These are phyloP conservation scores for Pardosa pseudoannulata DNA, from an alignment of 2,888 invertebrate genomes.

Conservation along the genomic window DNA sequence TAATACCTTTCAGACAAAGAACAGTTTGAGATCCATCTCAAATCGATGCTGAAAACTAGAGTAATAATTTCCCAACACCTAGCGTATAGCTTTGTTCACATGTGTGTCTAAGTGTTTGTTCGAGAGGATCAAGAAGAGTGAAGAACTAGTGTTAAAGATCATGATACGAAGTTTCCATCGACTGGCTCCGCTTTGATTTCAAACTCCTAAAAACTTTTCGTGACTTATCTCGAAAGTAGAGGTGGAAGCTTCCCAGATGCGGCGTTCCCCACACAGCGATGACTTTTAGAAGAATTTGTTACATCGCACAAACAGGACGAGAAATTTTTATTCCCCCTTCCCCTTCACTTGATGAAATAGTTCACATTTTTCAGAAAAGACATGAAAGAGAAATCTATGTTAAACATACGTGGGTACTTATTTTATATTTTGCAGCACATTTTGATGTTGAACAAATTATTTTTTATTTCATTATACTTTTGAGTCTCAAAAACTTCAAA, in stretches of 20 bases:
- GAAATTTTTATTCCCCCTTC: background rate
- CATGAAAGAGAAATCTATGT: too few relatives aligned
- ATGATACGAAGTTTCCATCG: constrained; percentile 8
- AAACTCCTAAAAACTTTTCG: constrained; percentile 57
- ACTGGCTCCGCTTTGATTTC: constrained; percentile 25
- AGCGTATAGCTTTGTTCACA: too few relatives aligned
- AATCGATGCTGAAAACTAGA: background rate
- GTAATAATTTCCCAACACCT: constrained; percentile 24
- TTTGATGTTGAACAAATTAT: too few relatives aligned
- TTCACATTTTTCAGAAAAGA: background rate
- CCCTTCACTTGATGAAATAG: background rate
- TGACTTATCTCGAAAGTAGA: constrained; percentile 44
- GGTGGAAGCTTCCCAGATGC: constrained; percentile 30
- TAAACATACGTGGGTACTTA: too few relatives aligned
- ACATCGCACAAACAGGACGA: constrained; percentile 22
- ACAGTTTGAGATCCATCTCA: constrained; percentile 3
- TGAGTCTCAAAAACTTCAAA: too few relatives aligned
- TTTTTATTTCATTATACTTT: too few relatives aligned
- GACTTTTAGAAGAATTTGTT: constrained; percentile 36
- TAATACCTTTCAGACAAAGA: constrained; percentile 27
- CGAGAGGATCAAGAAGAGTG: background rate
- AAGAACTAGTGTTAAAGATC: constrained; percentile 33
- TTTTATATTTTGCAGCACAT: too few relatives aligned
- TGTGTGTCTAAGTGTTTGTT: background rate
- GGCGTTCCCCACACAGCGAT: background rate